A percentile compares a stretch with the other conserved stretches of the same genome.
phyloP scores from a whole-genome alignment of 2,113 vertebrate genomes.

The Sinocyclocheilus anshuiensis region DNA sequence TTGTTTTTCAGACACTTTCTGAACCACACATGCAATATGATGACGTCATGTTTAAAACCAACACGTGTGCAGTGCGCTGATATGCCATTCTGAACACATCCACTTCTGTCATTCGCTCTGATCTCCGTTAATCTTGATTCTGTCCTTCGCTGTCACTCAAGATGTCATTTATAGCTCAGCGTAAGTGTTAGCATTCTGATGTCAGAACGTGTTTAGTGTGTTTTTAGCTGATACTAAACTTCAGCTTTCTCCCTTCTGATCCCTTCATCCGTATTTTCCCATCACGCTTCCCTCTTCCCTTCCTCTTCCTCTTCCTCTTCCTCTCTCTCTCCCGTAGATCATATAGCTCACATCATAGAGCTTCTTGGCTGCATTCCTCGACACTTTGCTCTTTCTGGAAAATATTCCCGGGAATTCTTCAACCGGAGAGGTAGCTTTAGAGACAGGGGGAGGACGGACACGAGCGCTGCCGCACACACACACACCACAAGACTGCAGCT shows the following conservation, averaged over 20 bases:
- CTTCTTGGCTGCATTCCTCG: constrained; percentile 99
- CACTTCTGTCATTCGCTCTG: background rate
- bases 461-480: constrained; percentile 52
- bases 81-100: constrained; percentile 35
- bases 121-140: background rate
- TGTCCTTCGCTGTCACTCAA: background rate
- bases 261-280: background rate
- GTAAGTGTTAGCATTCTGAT: background rate
- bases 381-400: constrained; percentile 99
- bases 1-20: background rate
- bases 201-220: background rate
- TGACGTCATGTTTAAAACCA: background rate
- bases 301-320: background rate
- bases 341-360: constrained; percentile 99
- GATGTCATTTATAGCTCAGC: background rate
- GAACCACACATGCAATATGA: background rate
- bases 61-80: background rate
- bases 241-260: constrained; percentile 34
- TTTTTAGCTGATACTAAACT: constrained; percentile 24
- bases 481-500: background rate
- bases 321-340: constrained; percentile 91
- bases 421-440: constrained; percentile 99
- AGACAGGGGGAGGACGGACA: constrained; percentile 79
- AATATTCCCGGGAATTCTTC: constrained; percentile 99
- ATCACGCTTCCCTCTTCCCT: constrained; percentile 2